phyloP scores from a whole-genome alignment of 2,888 invertebrate species.

The Ochropleura leucogaster region DNA sequence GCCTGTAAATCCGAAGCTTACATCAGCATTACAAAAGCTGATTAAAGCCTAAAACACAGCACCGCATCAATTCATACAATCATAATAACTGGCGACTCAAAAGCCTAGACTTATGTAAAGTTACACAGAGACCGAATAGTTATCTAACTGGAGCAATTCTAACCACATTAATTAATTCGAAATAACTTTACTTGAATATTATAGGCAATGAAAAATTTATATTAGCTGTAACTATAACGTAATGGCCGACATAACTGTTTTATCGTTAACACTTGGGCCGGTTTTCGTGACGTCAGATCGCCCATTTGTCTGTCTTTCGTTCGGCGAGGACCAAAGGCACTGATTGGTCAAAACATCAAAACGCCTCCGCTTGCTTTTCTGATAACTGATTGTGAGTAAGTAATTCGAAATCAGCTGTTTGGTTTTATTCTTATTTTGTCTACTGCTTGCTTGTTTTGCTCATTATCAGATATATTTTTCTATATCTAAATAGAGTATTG shows the following conservation, averaged over 20 bases:
- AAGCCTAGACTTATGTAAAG: conserved; percentile 27
- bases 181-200: conserved; percentile 61
- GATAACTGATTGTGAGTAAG: conserved; percentile 67
- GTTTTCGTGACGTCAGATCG: conserved; percentile 22
- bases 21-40: not conserved
- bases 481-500: not conserved
- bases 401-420: conserved; percentile 36
- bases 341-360: conserved; percentile 75
- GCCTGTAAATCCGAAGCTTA: conserved; percentile 9
- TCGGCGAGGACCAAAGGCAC: conserved; percentile 65
- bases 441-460: not conserved
- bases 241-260: conserved; percentile 51
- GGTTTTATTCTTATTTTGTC: conserved; percentile 13
- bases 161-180: conserved; percentile 53
- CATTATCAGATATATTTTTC: not conserved
- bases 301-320: conserved; percentile 1
- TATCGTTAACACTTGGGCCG: conserved; percentile 60
- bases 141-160: conserved; percentile 28
- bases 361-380: conserved; percentile 72
- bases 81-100: conserved; percentile 8
- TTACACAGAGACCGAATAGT: conserved; percentile 7
- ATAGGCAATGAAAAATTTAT: conserved; percentile 60
- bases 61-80: conserved; percentile 23
- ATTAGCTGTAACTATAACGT: conserved; percentile 50
- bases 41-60: conserved; percentile 14